Percentiles rank a stretch among this genome's conserved stretches.
Evolutionary conservation across 2,888 invertebrate genomes (phyloP).

Genomic region (Pachliopta kotzebuea): DNA sequence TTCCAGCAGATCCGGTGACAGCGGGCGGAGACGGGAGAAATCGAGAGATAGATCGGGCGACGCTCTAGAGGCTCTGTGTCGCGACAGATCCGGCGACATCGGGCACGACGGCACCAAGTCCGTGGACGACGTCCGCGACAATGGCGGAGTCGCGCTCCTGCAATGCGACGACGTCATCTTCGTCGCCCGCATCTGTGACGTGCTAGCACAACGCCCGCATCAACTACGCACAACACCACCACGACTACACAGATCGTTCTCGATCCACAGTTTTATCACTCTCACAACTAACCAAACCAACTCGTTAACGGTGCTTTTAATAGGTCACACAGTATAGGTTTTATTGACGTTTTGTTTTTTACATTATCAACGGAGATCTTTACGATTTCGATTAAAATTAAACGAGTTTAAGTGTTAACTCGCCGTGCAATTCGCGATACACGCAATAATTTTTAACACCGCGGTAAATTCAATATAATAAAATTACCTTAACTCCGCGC

Average conservation of each 20-base stretch:
- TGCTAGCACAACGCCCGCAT: constrained; percentile 37
- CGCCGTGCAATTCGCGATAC: neutral
- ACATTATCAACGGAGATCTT: constrained; percentile 22
- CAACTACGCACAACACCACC: constrained; percentile 21
- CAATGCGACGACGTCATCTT: constrained; percentile 78
- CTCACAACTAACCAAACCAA: neutral
- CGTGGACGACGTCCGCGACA: constrained; percentile 70
- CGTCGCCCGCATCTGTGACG: constrained; percentile 65
- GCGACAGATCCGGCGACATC: constrained; percentile 63
- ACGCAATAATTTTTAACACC: neutral
- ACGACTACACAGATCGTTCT: constrained; percentile 3
- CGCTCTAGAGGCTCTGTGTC: constrained; percentile 48
- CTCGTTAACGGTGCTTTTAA: constrained; percentile 15
- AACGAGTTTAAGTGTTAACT: constrained; percentile 4
- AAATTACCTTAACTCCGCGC: neutral
- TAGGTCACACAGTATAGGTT: constrained; percentile 17
- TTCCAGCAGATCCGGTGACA: constrained; percentile 67
- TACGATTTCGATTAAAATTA: constrained; percentile 19
- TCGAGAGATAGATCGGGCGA: constrained; percentile 67
- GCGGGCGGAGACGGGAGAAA: constrained; percentile 56
- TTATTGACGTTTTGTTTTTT: constrained; percentile 7
- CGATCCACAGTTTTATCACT: constrained; percentile 16
- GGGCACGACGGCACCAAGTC: constrained; percentile 50
- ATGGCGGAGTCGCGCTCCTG: constrained; percentile 74
- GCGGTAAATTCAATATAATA: neutral